Evolutionary conservation across 1,140 invertebrate species (phyloP), one percentile per base, ranked within the genome.

Genomic region (Papilio helenus): DNA sequence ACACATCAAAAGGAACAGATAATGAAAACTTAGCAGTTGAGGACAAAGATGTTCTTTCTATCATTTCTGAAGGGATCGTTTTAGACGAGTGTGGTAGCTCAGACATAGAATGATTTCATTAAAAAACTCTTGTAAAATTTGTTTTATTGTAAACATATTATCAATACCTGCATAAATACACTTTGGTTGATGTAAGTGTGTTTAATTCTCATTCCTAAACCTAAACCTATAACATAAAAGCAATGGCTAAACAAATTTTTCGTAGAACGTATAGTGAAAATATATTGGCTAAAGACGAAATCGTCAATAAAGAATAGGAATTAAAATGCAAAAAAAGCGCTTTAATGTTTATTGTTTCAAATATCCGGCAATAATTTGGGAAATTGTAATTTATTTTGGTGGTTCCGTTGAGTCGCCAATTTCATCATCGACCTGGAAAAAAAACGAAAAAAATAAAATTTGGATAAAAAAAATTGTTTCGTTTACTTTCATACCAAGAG

Each of bases 1-100:
- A 68, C 7, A 68, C 23, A 34, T 12, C 3, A 16, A 68, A 18
- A 68, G 23, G 5, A 3, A 14, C 10, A 26, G 20, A 44, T 34
- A 29, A 61, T n/a, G 74, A 77, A 18, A n/a, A 20, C 18, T 23
- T 44, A 29, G 18, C 14, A 58, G 44, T 39, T 20, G 83, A 88
- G 55, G 91, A 93, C 80, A 78, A 88, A 65, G 90, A 92, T 68
- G 92, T 94, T 42, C 39, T 92, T 7, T 89, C 88, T 2, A 82
- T 93, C 8, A 86, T 94, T 80, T 90, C 90, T 20, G 84, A 85
- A 26, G 90, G 89, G 9, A 89, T 94, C 8, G 85, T 94, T 49
- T 58, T 93, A 49, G 92, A 94, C 76, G 90, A 93, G 79, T 94
- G 90, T 65, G 85, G 84, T 76, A 88, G 86, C 2, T 90, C 91